Base-by-base conservation (phyloP, 2,797 vertebrate species). In the Xenopus petersii region DNA sequence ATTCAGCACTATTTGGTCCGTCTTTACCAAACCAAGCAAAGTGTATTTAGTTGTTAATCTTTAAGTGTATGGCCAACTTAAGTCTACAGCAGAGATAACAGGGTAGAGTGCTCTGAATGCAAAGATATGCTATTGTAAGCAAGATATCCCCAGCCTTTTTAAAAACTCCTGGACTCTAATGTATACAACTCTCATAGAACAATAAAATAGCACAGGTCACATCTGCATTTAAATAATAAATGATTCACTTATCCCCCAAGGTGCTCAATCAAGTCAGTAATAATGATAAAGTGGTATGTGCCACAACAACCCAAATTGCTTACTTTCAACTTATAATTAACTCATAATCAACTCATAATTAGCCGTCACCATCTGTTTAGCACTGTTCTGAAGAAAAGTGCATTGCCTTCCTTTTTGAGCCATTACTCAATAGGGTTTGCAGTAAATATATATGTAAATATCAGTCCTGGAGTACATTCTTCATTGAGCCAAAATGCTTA, bases 201-300 rank as follows among this genome's bases (percentile, higher is more conserved):
- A 55, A 42, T 68, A 9, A 33, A 10, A 26, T 58, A 49, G 51
- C 61, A 48, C 54, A 61, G 59, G 76, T 79, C 66, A 68, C 71
- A 69, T 78, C 65, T 73, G 48, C 67, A 73, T 66, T 77, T 67
- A 55, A 58, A 77, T 55, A 67, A 36, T 48, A 30, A 73, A 73
- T 78, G 73, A 73, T 78, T 47, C 65, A 69, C 65, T 64, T 59
- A 73, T 69, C 65, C 75, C 75, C 75, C 58, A 73, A 73, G 65
- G 75, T 73, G 65, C 71, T 70, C 70, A 70, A 79, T 79, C 71
- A 73, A 79, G 76, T 58, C 46, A 49, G 70, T 73, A 74, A 79
- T 70, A 64, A 79, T 73, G 76, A 73, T 74, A 48, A 70, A 79
- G 67, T 64, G 67, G 64, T 69, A 64, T 70, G 62, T 69, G 76